phyloP scores from a whole-genome alignment of 2,888 invertebrate genomes.

The Bembecia ichneumoniformis region DNA sequence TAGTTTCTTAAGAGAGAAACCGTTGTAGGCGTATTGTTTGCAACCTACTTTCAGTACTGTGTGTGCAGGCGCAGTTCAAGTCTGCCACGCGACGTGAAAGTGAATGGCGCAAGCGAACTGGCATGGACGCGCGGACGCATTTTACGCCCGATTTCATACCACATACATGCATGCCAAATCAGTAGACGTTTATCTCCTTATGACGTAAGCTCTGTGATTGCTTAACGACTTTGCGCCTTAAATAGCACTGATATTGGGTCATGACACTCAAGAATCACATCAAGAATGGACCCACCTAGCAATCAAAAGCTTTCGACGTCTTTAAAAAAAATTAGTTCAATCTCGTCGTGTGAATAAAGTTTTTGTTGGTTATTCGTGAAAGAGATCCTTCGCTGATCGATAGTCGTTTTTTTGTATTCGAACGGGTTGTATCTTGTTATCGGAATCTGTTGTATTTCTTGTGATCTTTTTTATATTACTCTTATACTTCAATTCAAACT shows the following conservation, averaged over 20 bases:
- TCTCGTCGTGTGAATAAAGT: no score
- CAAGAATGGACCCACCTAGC: no score
- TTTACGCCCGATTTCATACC: constrained; percentile 52
- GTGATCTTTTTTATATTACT: no score
- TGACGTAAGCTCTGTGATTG: constrained; percentile 27
- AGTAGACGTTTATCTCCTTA: constrained; percentile 20
- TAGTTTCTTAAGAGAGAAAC: constrained; percentile 64
- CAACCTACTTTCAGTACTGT: constrained; percentile 60
- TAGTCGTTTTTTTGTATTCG: no score
- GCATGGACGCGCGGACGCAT: constrained; percentile 39
- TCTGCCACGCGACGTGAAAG: constrained; percentile 43
- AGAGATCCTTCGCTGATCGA: no score
- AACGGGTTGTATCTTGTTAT: no score
- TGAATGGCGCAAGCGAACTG: constrained; percentile 57
- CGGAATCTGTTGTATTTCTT: no score
- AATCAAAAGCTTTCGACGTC: no score
- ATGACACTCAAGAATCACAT: no score
- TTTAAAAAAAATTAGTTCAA: no score
- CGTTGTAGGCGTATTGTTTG: constrained; percentile 51
- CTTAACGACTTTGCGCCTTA: constrained; percentile 5
- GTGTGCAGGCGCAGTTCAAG: constrained; percentile 1
- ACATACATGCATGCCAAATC: constrained; percentile 47
- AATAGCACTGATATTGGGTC: not conserved
- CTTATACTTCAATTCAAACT: not conserved
- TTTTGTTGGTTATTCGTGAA: no score